These are phyloP conservation scores for Spheniscus mendiculus DNA, from an alignment of 2,113 vertebrate species.

Conservation along the genomic window DNA sequence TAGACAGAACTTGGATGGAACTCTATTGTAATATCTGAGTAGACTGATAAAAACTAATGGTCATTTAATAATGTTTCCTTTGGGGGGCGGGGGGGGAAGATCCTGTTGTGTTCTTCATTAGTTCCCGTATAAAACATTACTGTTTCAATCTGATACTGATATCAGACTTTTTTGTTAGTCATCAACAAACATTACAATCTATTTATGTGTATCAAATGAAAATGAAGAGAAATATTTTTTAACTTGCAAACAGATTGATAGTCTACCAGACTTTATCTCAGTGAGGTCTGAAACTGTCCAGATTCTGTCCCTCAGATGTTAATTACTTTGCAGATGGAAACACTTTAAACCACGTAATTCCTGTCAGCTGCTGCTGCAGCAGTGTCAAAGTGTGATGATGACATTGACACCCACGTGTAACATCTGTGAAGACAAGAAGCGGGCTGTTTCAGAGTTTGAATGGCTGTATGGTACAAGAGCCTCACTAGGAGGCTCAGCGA, in stretches of 20 bases:
- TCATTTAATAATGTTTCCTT: not conserved
- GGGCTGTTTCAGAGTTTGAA: fast-evolving
- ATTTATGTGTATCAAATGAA: not conserved
- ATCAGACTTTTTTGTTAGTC: not conserved
- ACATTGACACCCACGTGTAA: not conserved
- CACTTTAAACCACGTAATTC: not conserved
- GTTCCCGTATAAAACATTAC: not conserved
- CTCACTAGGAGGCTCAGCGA: not conserved
- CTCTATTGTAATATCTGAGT: not conserved
- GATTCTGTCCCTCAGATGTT: not conserved
- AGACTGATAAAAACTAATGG: not conserved
- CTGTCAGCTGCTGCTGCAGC: not conserved
- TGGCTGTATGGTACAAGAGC: not conserved
- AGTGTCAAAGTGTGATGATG: not conserved
- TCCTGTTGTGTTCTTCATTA: not conserved
- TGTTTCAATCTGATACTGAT: not conserved
- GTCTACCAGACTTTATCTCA: not conserved
- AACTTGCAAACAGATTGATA: not conserved
- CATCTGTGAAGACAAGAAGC: not conserved
- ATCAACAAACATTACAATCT: not conserved
- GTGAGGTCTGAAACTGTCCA: not conserved
- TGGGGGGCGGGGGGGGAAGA: fast-evolving
- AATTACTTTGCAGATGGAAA: not conserved
- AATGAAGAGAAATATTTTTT: not conserved
- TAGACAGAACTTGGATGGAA: not conserved